Conservation (phyloP, 2,113 vertebrate genomes). For the Redunca redunca region DNA sequence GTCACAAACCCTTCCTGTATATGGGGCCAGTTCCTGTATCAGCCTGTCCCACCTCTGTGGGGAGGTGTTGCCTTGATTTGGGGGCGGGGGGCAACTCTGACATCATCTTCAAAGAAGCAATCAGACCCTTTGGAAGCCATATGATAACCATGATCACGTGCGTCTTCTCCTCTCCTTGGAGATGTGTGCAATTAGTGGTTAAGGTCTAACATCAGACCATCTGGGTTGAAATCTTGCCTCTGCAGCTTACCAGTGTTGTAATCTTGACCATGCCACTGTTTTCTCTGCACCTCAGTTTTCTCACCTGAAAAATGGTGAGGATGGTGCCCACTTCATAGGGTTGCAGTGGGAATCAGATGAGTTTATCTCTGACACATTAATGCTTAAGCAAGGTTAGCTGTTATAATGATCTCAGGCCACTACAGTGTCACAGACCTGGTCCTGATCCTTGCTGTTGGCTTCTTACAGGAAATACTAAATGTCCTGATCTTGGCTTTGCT, state of each 20-base stretch:
- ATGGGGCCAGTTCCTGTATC: not conserved
- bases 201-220: not conserved
- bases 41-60: not conserved
- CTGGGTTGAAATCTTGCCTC: not conserved
- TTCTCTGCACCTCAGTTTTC: not conserved
- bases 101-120: not conserved
- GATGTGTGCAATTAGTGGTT: not conserved
- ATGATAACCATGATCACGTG: rapidly evolving
- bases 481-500: not conserved
- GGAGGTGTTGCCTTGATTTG: not conserved
- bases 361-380: not conserved
- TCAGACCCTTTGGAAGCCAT: not conserved
- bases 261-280: not conserved
- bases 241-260: not conserved
- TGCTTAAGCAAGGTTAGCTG: rapidly evolving
- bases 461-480: not conserved
- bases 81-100: too few relatives aligned
- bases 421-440: not conserved
- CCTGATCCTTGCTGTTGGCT: not conserved
- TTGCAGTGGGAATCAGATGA: not conserved
- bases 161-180: not conserved
- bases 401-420: not conserved
- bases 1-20: not conserved
- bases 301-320: not conserved
- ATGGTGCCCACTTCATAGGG: not conserved